A percentile compares a stretch with the other conserved stretches of the same genome.
phyloP scores from a whole-genome alignment of 2,888 invertebrate genomes.

The Drosophila longiperda region DNA sequence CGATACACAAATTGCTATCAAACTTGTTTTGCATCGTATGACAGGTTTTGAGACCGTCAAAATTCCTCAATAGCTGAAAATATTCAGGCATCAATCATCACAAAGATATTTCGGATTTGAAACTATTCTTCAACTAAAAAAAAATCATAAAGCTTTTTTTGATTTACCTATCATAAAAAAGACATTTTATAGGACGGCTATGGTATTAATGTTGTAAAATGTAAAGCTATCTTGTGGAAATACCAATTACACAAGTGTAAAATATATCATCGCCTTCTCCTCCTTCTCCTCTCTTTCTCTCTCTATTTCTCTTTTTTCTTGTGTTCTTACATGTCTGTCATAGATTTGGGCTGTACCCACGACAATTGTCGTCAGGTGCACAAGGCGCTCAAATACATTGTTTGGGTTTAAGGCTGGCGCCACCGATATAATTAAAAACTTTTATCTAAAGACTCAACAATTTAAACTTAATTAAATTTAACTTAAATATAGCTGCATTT shows the following conservation, averaged over 20 bases:
- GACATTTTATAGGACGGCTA: neutral
- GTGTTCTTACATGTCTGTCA: slow-evolving; percentile 45
- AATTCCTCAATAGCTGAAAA: neutral
- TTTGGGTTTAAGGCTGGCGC: slow-evolving; percentile 79
- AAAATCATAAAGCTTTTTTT: neutral
- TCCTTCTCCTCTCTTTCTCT: slow-evolving; percentile 2
- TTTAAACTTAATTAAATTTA: slow-evolving; percentile 19
- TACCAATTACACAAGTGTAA: neutral
- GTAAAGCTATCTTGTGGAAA: neutral
- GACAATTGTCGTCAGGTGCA: slow-evolving; percentile 81
- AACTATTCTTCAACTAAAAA: neutral
- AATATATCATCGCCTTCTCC: neutral
- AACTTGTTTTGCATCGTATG: neutral
- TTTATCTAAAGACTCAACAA: slow-evolving; percentile 40
- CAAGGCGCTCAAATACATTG: slow-evolving; percentile 83
- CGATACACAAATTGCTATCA: neutral
- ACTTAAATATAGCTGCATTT: slow-evolving; percentile 37
- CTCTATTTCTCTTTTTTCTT: slow-evolving; percentile 2
- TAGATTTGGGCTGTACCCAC: slow-evolving; percentile 82
- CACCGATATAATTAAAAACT: slow-evolving; percentile 31
- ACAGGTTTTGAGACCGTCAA: neutral
- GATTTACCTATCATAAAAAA: neutral
- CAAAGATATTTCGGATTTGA: neutral
- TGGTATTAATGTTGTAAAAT: neutral
- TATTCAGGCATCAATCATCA: neutral